Base-by-base conservation (phyloP, 2,113 vertebrate species). In the Drymodes brunneopygia region DNA sequence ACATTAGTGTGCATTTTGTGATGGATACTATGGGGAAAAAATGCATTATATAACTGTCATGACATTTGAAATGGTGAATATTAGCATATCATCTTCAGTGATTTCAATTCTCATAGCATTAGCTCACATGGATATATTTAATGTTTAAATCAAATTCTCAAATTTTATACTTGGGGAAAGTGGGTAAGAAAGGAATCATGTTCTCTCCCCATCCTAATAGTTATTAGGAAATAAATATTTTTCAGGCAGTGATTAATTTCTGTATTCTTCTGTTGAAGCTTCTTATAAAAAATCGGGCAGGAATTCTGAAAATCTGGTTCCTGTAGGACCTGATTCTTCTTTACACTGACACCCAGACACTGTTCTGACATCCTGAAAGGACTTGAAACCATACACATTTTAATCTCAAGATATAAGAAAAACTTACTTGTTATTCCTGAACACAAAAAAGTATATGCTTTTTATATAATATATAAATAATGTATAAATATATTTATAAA, bases 401-500 rank as follows among this genome's bases (percentile, higher is more conserved):
- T 71, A 42, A 65, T 87, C 33, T 81, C 7, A 15, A 81, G 18
- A 27, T 38, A 38, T 4, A 60, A 65, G 13, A 70, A 85, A 86
- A 95, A 6, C 5, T 61, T 64, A 6, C 5, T 61, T 64, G 9
- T 51, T 71, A 28, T 64, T 69, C 44, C 12, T 56, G 22, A 67
- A 65, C 12, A 47, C 12, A 79, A 62, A 67, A n/a, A 58, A 35
- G 18, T 28, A 54, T 42, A 23, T 53, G 33, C 11, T 89, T 86
- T 1, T 0, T 38, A 69, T 27, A 61, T 10, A 38, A 38, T 38
- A 38, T 38, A 38, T 38, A 38, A 38, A 69, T 20, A 53, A 38
- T 1, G 0, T 61, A 16, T 38, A 38, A 38, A 38, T 58, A 7
- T 29, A 83, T 1, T 0, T 38, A 69, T 27, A 61, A 61, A 38